Evolutionary conservation across 2,113 vertebrate species (phyloP).

Genomic region (Fulmarus glacialis): DNA sequence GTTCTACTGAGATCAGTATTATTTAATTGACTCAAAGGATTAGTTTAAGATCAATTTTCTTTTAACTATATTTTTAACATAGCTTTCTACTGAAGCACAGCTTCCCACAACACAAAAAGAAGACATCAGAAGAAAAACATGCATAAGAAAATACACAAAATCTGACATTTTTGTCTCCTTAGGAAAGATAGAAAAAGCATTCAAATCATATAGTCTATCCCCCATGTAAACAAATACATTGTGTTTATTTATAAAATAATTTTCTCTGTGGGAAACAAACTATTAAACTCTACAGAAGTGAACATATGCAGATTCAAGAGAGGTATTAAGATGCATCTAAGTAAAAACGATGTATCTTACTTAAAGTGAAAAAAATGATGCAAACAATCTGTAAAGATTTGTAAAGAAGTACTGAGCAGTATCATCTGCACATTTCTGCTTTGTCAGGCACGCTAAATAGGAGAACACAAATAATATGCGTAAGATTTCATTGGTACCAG

Average conservation of each 20-base stretch:
- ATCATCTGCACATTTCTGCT: neutral
- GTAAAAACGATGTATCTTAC: neutral
- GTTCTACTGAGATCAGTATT: constrained; percentile 56
- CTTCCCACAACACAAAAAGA: neutral
- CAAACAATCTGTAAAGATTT: neutral
- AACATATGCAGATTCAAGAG: neutral
- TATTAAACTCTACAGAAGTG: neutral
- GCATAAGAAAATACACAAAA: constrained; percentile 3
- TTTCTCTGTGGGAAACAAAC: neutral
- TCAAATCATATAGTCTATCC: neutral
- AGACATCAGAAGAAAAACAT: constrained; percentile 1
- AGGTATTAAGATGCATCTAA: neutral
- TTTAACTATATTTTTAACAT: constrained; percentile 10
- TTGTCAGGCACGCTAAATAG: neutral
- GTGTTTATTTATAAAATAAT: neutral
- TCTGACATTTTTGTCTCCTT: neutral
- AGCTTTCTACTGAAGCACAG: neutral
- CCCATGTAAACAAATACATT: neutral
- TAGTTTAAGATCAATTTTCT: constrained; percentile 49
- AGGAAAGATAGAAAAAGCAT: neutral
- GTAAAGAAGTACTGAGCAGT: neutral
- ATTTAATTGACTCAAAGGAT: constrained; percentile 62
- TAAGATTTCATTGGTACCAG: neutral
- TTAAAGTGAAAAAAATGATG: neutral
- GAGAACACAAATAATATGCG: neutral